These are phyloP conservation scores for Merodon equestris DNA, from an alignment of 2,888 invertebrate genomes.

Conservation along the genomic window DNA sequence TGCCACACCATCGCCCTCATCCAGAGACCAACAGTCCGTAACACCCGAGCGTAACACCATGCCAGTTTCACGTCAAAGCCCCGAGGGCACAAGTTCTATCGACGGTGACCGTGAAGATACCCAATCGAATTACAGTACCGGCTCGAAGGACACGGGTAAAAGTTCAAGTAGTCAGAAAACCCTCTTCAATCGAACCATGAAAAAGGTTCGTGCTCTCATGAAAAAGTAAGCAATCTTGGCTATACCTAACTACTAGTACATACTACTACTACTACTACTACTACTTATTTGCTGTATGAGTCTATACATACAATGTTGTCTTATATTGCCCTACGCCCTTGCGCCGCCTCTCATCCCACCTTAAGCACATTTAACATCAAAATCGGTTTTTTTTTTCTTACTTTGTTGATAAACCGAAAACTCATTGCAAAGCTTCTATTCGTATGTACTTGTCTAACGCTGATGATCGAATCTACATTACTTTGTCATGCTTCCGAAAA, in stretches of 20 bases:
- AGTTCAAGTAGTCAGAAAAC: constrained; percentile 80
- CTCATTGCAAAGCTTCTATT: constrained; percentile 29
- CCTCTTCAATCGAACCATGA: constrained; percentile 91
- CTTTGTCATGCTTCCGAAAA: constrained; percentile 34
- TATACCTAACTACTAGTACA: constrained; percentile 32
- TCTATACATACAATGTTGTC: constrained; percentile 52
- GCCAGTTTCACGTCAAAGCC: constrained; percentile 74
- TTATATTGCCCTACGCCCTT: constrained; percentile 50
- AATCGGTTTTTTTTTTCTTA: not conserved
- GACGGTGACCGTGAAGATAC: constrained; percentile 77
- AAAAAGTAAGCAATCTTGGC: constrained; percentile 78
- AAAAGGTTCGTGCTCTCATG: constrained; percentile 89
- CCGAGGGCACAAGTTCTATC: constrained; percentile 78
- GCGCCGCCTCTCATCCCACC: constrained; percentile 61
- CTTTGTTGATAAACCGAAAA: constrained; percentile 7
- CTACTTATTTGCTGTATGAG: constrained; percentile 48
- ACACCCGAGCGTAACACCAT: constrained; percentile 73
- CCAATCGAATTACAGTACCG: constrained; percentile 71
- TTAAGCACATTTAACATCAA: constrained; percentile 57
- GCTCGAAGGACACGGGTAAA: constrained; percentile 69
- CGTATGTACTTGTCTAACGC: constrained; percentile 32
- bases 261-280: constrained; percentile 36
- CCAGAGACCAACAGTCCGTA: constrained; percentile 74
- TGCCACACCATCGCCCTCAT: constrained; percentile 55
- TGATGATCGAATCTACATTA: constrained; percentile 25